phyloP scores from a whole-genome alignment of 1,140 invertebrate species.

The Lithobius niger region DNA sequence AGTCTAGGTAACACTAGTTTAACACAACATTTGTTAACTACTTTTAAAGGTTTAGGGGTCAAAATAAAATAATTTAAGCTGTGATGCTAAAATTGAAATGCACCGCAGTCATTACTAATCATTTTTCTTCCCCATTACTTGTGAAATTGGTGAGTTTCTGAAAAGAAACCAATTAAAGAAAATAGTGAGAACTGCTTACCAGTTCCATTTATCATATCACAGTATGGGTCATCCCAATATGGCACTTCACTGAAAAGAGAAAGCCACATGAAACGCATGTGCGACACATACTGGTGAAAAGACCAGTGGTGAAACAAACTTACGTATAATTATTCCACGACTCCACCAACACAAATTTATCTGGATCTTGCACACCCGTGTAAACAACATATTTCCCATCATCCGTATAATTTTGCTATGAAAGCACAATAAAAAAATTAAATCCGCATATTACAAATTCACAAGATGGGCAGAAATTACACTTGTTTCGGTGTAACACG shows the following conservation, averaged over 20 bases:
- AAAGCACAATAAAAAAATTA: conserved; percentile 3
- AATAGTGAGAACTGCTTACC: background rate
- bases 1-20: no score
- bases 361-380: conserved; percentile 32
- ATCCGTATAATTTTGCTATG: conserved; percentile 34
- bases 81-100: no score
- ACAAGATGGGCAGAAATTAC: no score
- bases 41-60: no score
- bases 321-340: conserved; percentile 19
- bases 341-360: conserved; percentile 23
- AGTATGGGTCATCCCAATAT: background rate
- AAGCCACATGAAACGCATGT: no score
- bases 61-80: no score
- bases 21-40: no score
- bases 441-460: no score
- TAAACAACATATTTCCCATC: conserved; percentile 36
- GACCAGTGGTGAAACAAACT: background rate
- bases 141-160: no score
- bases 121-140: no score
- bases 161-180: background rate
- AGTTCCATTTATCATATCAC: background rate
- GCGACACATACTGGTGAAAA: background rate
- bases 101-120: no score
- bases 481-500: no score
- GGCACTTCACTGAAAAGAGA: background rate